Conservation (phyloP, 2,888 invertebrate species). For the Luffia ferchaultella region DNA sequence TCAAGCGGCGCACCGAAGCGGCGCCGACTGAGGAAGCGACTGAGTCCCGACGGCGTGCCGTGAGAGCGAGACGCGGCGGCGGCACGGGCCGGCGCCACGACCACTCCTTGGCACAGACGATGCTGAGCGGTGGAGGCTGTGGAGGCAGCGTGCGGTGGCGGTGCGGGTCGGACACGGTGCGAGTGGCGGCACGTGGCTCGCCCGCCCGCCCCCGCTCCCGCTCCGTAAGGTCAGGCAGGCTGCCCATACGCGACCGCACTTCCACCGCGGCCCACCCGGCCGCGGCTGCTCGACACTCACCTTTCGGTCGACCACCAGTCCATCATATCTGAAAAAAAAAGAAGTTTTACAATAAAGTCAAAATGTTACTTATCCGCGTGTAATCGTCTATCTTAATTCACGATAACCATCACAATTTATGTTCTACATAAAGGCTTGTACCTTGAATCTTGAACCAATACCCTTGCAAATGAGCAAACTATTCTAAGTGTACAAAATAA, state of each 20-base stretch:
- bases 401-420: no score
- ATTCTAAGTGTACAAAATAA: no score
- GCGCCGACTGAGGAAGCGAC: slow-evolving; percentile 78
- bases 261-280: slow-evolving; percentile 7
- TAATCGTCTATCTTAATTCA: no score
- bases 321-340: background rate
- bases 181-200: slow-evolving; percentile 34
- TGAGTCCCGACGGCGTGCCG: slow-evolving; percentile 68
- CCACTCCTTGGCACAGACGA: slow-evolving; percentile 56
- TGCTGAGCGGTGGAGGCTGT: slow-evolving; percentile 45
- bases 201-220: slow-evolving; percentile 54
- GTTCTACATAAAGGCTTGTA: no score
- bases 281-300: slow-evolving; percentile 1
- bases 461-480: no score
- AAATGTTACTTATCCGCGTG: background rate
- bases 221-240: slow-evolving; percentile 61
- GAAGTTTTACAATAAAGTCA: background rate
- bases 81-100: slow-evolving; percentile 46
- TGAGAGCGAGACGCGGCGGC: slow-evolving; percentile 18
- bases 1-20: slow-evolving; percentile 77
- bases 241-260: slow-evolving; percentile 48
- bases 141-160: slow-evolving; percentile 48
- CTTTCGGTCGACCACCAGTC: background rate
- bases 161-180: slow-evolving; percentile 55
- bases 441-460: no score